phyloP scores from a whole-genome alignment of 2,797 vertebrate genomes.

The Gymnoscopelus microlampas region DNA sequence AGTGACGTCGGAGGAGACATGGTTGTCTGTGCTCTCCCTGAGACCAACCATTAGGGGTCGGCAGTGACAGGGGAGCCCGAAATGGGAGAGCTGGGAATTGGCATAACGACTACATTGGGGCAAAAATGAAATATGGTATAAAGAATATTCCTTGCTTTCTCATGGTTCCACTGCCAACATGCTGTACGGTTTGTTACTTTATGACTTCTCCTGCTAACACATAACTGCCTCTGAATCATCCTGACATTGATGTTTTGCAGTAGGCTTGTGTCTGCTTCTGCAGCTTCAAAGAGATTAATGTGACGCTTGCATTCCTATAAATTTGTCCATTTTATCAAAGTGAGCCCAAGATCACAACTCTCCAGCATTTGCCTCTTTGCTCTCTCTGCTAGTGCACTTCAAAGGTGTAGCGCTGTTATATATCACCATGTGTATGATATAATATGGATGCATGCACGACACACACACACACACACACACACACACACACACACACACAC shows the following conservation, averaged over 20 bases:
- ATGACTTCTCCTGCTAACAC: conserved; percentile 6
- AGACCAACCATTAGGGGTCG: background rate
- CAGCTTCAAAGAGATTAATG: conserved; percentile 23
- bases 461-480: no score
- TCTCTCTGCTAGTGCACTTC: conserved; percentile 16
- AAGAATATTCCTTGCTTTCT: background rate
- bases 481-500: no score
- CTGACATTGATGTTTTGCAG: conserved; percentile 10
- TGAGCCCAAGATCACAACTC: background rate
- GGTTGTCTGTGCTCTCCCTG: no score
- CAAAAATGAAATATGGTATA: no score
- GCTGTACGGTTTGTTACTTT: background rate
- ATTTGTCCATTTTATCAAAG: conserved; percentile 32
- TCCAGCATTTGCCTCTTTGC: background rate
- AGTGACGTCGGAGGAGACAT: background rate
- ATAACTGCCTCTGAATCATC: conserved; percentile 1
- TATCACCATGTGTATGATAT: background rate
- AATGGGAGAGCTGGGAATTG: background rate
- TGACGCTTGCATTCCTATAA: conserved; percentile 24
- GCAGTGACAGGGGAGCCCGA: no score
- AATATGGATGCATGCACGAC: background rate
- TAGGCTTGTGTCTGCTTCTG: background rate
- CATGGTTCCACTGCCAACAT: background rate
- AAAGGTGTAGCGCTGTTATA: conserved; percentile 9
- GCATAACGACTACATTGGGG: background rate